Evolutionary conservation across 2,797 vertebrate species (phyloP).

Genomic region (Petrocephalus schoutedeni): DNA sequence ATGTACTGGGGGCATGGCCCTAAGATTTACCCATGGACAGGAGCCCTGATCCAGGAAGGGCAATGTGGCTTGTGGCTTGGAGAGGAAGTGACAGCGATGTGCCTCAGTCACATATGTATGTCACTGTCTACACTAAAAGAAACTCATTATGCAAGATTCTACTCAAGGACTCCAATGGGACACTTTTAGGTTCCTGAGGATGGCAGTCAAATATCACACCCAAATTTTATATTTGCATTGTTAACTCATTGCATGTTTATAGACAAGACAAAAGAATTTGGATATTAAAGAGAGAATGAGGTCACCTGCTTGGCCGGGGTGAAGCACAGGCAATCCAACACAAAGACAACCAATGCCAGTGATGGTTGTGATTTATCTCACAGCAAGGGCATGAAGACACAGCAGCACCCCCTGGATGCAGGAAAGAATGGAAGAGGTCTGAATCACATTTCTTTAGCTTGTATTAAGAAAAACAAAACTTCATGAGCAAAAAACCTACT

Average conservation of each 20-base stretch:
- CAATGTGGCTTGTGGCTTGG: conserved; percentile 64
- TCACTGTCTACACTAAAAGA: neutral
- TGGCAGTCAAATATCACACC: neutral
- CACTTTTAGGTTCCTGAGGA: neutral
- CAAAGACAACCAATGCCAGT: conserved; percentile 80
- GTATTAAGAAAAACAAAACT: neutral
- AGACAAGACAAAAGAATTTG: neutral
- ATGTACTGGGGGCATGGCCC: neutral
- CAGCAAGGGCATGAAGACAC: conserved; percentile 38
- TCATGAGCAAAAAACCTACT: neutral
- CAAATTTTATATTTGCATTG: neutral
- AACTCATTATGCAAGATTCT: neutral
- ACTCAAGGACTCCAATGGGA: neutral
- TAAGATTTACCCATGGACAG: neutral
- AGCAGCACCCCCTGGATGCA: conserved; percentile 72
- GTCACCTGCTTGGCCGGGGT: conserved; percentile 74
- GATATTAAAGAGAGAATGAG: neutral
- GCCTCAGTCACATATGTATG: neutral
- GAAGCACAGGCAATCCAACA: conserved; percentile 77
- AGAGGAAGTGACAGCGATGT: neutral
- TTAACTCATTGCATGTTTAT: neutral
- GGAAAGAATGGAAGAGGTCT: conserved; percentile 55
- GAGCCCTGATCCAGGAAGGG: conserved; percentile 77
- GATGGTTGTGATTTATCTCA: conserved; percentile 74
- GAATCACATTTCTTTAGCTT: conserved; percentile 24